phyloP scores from a whole-genome alignment of 2,113 vertebrate genomes.

The Anas platyrhynchos region DNA sequence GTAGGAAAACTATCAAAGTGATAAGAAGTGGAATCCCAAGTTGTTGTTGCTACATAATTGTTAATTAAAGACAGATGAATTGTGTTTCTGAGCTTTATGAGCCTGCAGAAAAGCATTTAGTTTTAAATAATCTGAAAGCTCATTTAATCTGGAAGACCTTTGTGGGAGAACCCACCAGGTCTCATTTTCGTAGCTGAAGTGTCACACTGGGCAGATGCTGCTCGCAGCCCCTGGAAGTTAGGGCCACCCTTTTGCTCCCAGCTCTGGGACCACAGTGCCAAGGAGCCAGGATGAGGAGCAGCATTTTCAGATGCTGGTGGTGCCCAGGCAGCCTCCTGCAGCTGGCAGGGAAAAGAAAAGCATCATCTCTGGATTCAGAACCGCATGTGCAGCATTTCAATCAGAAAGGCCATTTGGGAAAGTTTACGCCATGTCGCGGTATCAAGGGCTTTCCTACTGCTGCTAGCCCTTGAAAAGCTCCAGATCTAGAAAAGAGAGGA shows the following conservation, averaged over 20 bases:
- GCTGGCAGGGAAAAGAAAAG: background rate
- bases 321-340: background rate
- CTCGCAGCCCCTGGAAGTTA: background rate
- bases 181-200: background rate
- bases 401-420: background rate
- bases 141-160: background rate
- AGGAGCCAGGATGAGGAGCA: background rate
- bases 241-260: background rate
- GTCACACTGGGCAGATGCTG: fast-evolving
- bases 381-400: fast-evolving
- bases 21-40: background rate
- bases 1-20: background rate
- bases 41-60: background rate
- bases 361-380: background rate
- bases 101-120: background rate
- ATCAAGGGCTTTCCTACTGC: background rate
- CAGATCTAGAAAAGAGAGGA: background rate
- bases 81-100: background rate
- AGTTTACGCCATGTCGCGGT: background rate
- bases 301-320: background rate
- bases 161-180: background rate
- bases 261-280: background rate
- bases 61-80: background rate
- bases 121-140: background rate
- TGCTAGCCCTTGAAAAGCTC: background rate